A percentile compares a stretch with the other conserved stretches of the same genome.
These are phyloP conservation scores for Grammomys surdaster DNA, from an alignment of 2,113 vertebrate species.

Conservation along the genomic window DNA sequence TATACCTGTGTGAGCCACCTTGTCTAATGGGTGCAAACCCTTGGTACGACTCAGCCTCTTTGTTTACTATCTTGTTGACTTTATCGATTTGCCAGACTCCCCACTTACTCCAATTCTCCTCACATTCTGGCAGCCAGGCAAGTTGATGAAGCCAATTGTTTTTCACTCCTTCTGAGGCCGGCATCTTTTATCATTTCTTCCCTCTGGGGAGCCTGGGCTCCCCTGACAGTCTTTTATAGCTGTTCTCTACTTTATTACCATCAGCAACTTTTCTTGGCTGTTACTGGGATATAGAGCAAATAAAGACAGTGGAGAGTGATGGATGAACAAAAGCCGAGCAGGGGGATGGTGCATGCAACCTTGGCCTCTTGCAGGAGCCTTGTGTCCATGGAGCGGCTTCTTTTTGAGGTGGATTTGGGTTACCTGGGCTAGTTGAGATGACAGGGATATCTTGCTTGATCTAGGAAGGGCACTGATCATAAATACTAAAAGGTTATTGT, in stretches of 20 bases:
- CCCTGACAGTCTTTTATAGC: slow-evolving; percentile 34
- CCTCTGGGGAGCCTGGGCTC: slow-evolving; percentile 13
- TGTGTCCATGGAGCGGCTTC: neutral
- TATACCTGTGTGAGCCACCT: neutral
- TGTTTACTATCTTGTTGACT: slow-evolving; percentile 53
- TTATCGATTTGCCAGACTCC: neutral
- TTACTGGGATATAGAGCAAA: slow-evolving; percentile 3
- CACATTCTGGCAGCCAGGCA: slow-evolving; percentile 59
- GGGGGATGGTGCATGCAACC: rapidly evolving
- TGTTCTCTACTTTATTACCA: neutral
- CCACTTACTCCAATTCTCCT: slow-evolving; percentile 62
- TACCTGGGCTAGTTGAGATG: neutral
- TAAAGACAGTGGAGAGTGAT: slow-evolving; percentile 14
- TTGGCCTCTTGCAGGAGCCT: neutral
- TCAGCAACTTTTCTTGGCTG: neutral
- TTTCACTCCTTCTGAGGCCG: slow-evolving; percentile 30
- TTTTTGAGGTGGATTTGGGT: neutral
- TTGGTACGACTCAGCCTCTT: slow-evolving; percentile 7
- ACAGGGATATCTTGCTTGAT: neutral
- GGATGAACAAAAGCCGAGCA: neutral
- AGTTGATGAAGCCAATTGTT: neutral
- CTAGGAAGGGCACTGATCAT: neutral
- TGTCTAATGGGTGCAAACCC: slow-evolving; percentile 14
- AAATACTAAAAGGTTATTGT: neutral
- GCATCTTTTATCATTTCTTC: neutral